phyloP scores from a whole-genome alignment of 2,113 vertebrate species.

The Acrocephalus kingi region DNA sequence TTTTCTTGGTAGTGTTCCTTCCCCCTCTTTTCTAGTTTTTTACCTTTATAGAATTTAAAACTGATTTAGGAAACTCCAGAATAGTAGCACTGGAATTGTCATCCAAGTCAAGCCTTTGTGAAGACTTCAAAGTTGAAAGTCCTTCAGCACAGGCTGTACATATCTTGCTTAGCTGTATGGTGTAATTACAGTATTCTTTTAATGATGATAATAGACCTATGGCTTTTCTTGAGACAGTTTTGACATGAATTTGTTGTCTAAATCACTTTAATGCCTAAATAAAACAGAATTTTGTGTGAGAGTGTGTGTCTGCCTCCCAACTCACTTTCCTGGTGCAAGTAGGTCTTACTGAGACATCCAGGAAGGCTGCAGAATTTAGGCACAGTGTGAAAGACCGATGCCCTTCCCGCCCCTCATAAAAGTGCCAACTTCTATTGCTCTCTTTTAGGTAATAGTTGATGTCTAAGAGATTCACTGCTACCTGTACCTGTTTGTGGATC shows the following conservation, averaged over 20 bases:
- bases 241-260: neutral
- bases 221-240: neutral
- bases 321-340: neutral
- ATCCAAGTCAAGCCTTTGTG: neutral
- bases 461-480: neutral
- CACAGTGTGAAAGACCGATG: neutral
- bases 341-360: neutral
- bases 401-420: neutral
- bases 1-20: neutral
- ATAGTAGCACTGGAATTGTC: neutral
- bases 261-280: neutral
- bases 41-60: neutral
- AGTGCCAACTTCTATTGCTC: neutral
- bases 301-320: neutral
- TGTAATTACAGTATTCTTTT: neutral
- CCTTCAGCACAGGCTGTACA: neutral
- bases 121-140: neutral
- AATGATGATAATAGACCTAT: neutral
- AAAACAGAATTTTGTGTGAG: neutral
- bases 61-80: neutral
- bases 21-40: neutral
- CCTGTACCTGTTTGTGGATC: neutral
- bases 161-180: neutral
- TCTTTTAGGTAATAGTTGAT: neutral
- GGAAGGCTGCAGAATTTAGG: neutral